phyloP scores from a whole-genome alignment of 37 sponge, comb jelly and placozoan species.

The Eunapius fragilis region DNA sequence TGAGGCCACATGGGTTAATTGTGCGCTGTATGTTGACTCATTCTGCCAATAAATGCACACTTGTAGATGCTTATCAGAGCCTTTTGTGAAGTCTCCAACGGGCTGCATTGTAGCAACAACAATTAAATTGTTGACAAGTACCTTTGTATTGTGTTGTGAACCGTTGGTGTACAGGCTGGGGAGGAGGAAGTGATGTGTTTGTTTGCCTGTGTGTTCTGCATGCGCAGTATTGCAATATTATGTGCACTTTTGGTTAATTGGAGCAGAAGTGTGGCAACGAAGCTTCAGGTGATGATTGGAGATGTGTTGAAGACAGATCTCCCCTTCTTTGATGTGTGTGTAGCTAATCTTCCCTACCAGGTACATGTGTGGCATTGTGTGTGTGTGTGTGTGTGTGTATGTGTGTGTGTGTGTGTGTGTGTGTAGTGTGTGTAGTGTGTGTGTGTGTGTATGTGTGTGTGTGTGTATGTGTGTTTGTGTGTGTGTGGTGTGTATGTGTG shows the following conservation, averaged over 20 bases:
- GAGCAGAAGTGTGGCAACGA: conserved; percentile 66
- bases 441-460: neutral
- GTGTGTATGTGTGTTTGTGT: neutral
- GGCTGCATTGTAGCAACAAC: no score
- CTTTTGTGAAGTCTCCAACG: no score
- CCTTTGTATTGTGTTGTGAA: no score
- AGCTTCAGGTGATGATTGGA: conserved; percentile 90
- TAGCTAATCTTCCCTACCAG: conserved; percentile 97
- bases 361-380: conserved; percentile 6
- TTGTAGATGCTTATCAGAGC: no score
- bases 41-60: no score
- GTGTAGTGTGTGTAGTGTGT: no score
- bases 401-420: neutral
- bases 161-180: no score
- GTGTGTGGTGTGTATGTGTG: neutral
- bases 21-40: no score
- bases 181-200: no score
- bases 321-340: conserved; percentile 98
- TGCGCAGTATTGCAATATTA: neutral
- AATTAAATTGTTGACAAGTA: no score
- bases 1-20: no score
- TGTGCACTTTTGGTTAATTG: neutral
- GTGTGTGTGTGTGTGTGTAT: conserved; percentile 4
- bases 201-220: neutral
- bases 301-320: conserved; percentile 94